Evolutionary conservation across 2,888 invertebrate genomes (phyloP).

Genomic region (Nomada fucata): DNA sequence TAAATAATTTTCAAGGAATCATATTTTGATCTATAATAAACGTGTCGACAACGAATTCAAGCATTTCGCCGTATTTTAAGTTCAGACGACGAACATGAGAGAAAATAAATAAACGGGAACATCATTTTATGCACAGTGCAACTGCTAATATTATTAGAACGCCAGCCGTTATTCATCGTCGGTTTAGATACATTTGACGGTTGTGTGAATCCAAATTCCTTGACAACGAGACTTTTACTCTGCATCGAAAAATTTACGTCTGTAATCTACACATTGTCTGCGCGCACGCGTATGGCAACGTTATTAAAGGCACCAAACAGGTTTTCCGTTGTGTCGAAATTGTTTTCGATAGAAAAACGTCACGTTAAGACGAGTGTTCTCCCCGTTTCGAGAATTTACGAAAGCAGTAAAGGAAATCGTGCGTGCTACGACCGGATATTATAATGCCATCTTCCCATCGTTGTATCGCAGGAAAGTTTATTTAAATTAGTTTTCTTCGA

Average conservation of each 20-base stretch:
- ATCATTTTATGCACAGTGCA: background rate
- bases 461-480: background rate
- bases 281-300: constrained; percentile 11
- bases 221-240: too few species aligned
- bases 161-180: too few species aligned
- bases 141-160: too few species aligned
- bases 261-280: too few species aligned
- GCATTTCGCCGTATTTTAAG: too few species aligned
- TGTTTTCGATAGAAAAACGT: background rate
- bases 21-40: background rate
- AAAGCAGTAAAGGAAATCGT: background rate
- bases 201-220: too few species aligned
- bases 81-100: too few species aligned
- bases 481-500: constrained; percentile 39
- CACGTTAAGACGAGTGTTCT: background rate
- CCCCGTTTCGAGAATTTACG: background rate
- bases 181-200: too few species aligned
- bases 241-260: too few species aligned
- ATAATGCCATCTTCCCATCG: constrained; percentile 23
- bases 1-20: background rate
- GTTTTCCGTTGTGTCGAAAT: background rate
- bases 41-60: too few species aligned
- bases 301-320: background rate
- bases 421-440: background rate
- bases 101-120: too few species aligned